Conservation (phyloP, 2,113 vertebrate genomes). For the Thamnaconus septentrionalis region DNA sequence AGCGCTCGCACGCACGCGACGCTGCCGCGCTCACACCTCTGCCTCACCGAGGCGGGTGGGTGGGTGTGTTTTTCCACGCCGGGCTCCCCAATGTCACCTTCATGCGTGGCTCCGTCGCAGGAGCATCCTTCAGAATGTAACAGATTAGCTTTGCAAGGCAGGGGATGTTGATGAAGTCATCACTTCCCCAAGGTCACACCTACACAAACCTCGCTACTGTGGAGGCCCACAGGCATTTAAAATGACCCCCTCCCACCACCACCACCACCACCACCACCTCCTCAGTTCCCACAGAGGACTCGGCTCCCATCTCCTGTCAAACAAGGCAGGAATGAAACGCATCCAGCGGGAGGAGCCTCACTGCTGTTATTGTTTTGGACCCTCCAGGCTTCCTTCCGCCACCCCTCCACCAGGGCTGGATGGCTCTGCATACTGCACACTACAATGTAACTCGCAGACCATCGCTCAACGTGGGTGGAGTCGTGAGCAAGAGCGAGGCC, state of each 20-base stretch:
- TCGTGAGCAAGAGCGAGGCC: too few species aligned
- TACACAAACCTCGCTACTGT: constrained; percentile 45
- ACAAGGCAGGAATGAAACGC: constrained; percentile 49
- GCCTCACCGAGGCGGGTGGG: constrained; percentile 31
- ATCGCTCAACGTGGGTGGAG: too few species aligned
- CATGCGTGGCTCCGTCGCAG: constrained; percentile 64
- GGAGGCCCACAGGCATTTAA: constrained; percentile 36
- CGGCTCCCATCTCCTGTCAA: constrained; percentile 1
- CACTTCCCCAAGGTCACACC: constrained; percentile 72
- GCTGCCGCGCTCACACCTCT: not conserved
- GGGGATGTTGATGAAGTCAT: constrained; percentile 75
- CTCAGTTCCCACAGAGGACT: constrained; percentile 24
- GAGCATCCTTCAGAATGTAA: constrained; percentile 74
- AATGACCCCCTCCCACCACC: constrained; percentile 2
- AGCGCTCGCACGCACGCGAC: constrained; percentile 7
- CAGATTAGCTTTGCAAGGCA: constrained; percentile 73
- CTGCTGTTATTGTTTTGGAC: not conserved
- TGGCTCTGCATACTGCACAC: too few species aligned
- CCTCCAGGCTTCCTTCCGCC: constrained; percentile 22
- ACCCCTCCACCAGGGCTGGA: too few species aligned
- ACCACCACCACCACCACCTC: constrained; percentile 37
- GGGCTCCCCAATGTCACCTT: constrained; percentile 71
- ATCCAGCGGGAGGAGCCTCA: constrained; percentile 37
- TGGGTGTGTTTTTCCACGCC: constrained; percentile 40
- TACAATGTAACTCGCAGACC: too few species aligned